These are phyloP conservation scores for Streptopelia turtur DNA, from an alignment of 2,797 vertebrate genomes.

Conservation along the genomic window DNA sequence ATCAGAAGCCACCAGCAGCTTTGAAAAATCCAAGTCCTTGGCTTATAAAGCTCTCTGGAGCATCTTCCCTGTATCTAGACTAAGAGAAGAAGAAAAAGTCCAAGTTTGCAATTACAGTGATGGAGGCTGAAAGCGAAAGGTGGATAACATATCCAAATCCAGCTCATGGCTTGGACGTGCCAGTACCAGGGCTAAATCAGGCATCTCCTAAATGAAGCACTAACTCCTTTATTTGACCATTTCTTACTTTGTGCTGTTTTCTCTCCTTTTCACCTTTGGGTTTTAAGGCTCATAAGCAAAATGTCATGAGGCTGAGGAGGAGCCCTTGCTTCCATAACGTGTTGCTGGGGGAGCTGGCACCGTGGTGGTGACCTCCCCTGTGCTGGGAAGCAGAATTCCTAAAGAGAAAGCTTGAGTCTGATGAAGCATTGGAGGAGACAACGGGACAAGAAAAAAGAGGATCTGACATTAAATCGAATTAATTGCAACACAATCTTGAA, in stretches of 20 bases:
- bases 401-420: background rate
- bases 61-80: background rate
- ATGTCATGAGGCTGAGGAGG: background rate
- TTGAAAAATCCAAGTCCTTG: background rate
- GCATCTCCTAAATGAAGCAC: background rate
- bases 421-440: background rate
- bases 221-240: background rate
- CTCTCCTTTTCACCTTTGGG: background rate
- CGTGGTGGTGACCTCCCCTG: background rate
- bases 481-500: background rate
- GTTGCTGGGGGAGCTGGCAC: background rate
- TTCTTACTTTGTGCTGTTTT: background rate
- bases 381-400: background rate
- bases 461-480: background rate
- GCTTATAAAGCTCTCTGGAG: background rate
- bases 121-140: background rate
- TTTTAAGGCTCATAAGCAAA: background rate
- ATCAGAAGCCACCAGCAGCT: background rate
- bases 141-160: background rate
- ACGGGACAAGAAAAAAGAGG: background rate
- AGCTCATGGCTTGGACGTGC: background rate
- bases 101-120: background rate
- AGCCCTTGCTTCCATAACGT: background rate
- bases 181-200: background rate
- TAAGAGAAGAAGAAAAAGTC: background rate